Conservation (phyloP, 2,797 vertebrate species). For the Cheirogaleus major region DNA sequence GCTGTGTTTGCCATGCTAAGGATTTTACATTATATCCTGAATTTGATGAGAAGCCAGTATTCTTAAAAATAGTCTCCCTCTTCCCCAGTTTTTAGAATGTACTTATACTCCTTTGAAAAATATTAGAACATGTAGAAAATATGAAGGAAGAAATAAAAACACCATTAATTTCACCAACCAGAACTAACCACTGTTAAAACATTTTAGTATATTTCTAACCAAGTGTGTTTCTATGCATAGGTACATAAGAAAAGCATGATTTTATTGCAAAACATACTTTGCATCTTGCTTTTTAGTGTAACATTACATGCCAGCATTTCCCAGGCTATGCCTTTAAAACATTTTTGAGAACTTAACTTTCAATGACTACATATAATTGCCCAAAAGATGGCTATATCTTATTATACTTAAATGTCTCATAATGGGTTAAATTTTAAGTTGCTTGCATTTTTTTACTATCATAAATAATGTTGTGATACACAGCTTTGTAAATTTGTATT, state of each 20-base stretch:
- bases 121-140: slow-evolving; percentile 25
- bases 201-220: slow-evolving; percentile 28
- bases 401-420: neutral
- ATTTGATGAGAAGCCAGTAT: neutral
- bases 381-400: neutral
- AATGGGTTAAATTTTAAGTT: slow-evolving; percentile 49
- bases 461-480: neutral
- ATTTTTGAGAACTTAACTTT: slow-evolving; percentile 40
- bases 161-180: slow-evolving; percentile 36
- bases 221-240: slow-evolving; percentile 4
- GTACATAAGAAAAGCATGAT: slow-evolving; percentile 4
- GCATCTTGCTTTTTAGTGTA: neutral
- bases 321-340: neutral
- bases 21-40: neutral
- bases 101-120: neutral
- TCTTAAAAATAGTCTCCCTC: neutral
- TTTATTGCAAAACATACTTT: neutral
- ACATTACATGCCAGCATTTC: neutral
- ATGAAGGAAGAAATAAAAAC: slow-evolving; percentile 35
- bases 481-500: neutral
- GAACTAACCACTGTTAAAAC: slow-evolving; percentile 8
- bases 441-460: slow-evolving; percentile 32
- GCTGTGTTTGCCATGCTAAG: neutral
- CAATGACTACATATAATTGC: neutral
- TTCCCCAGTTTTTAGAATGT: neutral